Evolutionary conservation across 2,113 vertebrate genomes (phyloP), one percentile per base, ranked within the genome.

Genomic region (Choloepus hoffmanni): DNA sequence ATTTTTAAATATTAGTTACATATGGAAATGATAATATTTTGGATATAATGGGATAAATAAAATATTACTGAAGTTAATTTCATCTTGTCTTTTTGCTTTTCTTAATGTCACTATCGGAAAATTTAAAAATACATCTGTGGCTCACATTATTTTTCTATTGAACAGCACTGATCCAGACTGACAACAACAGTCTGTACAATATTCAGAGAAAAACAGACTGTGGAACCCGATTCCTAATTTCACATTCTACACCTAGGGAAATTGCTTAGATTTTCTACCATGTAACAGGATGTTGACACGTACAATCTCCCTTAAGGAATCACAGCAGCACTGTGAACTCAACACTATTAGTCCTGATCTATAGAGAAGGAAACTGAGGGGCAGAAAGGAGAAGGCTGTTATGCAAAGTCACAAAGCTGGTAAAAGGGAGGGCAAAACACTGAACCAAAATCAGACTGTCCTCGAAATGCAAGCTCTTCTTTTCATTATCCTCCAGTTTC

Each of bases 41-140:
- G 5, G 10, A 67, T 68, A 89, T 50, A 86, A 0, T 43, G 28
- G 26, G 5, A 15, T 10, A 92, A 89, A 73, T 18, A 90, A 86
- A 84, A 50, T n/a, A 85, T 15, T 70, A 50, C 30, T 77, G 73
- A 92, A 92, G 40, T 92, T 28, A 86, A 63, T 70, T 91, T 91
- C 12, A 74, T 4, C 12, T 43, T 36, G 85, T 79, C 19, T n/a
- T 90, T 81, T 79, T 60, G 62, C 4, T 82, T 84, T 48, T 78
- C 45, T n/a, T 60, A 85, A 79, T 36, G 24, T 87, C 26, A 84
- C 78, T n/a, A 23, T 36, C 23, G 67, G 53, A 83, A 95, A 73
- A 68, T 30, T 62, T 23, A 8, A 82, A 83, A 72, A 40, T 62
- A n/a, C 4, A 24, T 55, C 15, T 58, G 5, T 92, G 77, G 23